Conservation (phyloP, 2,797 vertebrate species). For the Labeo calbasu region DNA sequence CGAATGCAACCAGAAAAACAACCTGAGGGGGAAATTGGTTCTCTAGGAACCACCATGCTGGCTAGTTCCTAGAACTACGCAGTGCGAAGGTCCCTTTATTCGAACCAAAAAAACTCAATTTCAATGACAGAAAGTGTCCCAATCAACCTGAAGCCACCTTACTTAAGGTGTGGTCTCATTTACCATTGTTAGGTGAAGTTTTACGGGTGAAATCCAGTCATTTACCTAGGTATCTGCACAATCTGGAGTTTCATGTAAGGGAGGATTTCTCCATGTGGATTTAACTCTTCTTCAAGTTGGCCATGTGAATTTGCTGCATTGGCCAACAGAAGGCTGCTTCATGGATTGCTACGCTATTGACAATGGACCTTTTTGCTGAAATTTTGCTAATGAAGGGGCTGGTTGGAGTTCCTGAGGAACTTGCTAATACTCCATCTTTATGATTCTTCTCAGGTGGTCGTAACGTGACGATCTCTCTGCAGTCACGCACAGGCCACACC, state of each 20-base stretch:
- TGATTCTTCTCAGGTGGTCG: conserved; percentile 86
- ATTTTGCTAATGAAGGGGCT: not conserved
- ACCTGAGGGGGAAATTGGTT: too few species aligned
- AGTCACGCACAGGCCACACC: conserved; percentile 97
- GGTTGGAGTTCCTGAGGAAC: not conserved
- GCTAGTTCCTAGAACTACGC: too few species aligned
- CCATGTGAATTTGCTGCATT: too few species aligned
- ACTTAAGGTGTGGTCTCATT: not conserved
- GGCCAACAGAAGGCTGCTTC: not conserved
- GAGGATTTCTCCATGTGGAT: not conserved
- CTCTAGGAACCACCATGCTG: too few species aligned
- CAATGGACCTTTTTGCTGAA: not conserved
- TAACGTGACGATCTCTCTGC: conserved; percentile 96
- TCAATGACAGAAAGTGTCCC: too few species aligned
- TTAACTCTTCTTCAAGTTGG: not conserved
- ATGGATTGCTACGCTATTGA: not conserved
- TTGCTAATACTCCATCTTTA: not conserved
- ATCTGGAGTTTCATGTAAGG: not conserved
- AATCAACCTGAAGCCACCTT: too few species aligned
- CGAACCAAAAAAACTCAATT: too few species aligned
- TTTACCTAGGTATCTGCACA: not conserved
- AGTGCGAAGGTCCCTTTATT: not conserved
- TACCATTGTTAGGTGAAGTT: not conserved
- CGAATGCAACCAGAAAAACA: too few species aligned
- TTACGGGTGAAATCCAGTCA: not conserved